Evolutionary conservation across 2,113 vertebrate species (phyloP), one percentile per base, ranked within the genome.

Genomic region (Syngnathus typhle): DNA sequence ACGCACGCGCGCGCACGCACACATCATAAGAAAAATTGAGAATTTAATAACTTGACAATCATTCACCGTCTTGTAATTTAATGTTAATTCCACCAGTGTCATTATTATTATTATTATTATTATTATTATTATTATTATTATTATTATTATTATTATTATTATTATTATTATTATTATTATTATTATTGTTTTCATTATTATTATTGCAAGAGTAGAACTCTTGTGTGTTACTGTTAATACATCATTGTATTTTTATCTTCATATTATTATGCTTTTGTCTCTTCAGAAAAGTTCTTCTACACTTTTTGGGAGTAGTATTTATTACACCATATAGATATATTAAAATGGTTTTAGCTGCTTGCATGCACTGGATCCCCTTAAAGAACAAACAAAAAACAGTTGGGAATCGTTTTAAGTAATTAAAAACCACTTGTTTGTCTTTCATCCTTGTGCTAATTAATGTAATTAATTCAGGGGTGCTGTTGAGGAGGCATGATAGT

Each of bases 371-470:
- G 12, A 65, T 64, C 59, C 78, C 64, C 69, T 74, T 27, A 11
- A 43, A 43, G 27, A 32, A 32, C 27, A 32, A 32, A 32, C 27
- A 68, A 72, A 84, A 51, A 81, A 56, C 39, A 62, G 85, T 82
- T 84, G 75, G 60, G 77, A 73, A 77, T 85, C 84, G 78, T 79
- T 56, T 83, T 70, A 32, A 71, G 85, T 86, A 6, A 87, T 79
- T 83, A 85, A 85, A 85, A 70, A 72, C 67, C 39, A 72, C 78
- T 79, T 87, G 79, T 87, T 88, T 88, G 84, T 85, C 76, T 86
- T 75, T 70, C 77, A 70, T 69, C 87, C 77, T 73, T 72, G 75
- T 32, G 70, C 79, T 90, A 90, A 91, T 90, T 87, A 86, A 80
- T 76, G 79, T 86, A 79, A 91, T 92, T 89, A 89, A 83, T 85